A percentile compares a stretch with the other conserved stretches of the same genome.
Conservation (phyloP, 1,140 invertebrate genomes). For the Temnothorax curvispinosus region DNA sequence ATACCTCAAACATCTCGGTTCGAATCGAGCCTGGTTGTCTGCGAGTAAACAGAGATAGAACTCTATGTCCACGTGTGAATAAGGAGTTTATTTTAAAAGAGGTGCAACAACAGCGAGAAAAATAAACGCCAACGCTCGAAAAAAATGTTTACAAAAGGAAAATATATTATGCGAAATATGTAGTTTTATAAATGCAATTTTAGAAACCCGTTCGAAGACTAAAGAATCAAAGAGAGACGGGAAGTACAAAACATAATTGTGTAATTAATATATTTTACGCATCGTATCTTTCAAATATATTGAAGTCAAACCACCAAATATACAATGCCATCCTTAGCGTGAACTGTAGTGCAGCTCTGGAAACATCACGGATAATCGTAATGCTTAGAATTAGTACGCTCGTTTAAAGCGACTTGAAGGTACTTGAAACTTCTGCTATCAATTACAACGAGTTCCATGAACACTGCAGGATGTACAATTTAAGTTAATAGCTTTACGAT, state of each 20-base stretch:
- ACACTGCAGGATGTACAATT: background rate
- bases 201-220: background rate
- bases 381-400: background rate
- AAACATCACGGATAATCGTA: background rate
- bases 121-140: background rate
- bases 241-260: background rate
- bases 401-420: background rate
- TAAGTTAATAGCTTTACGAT: constrained; percentile 5
- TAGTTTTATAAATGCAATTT: background rate
- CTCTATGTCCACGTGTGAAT: too few relatives aligned
- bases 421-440: constrained; percentile 6
- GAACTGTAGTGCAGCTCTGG: background rate
- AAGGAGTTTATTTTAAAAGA: background rate
- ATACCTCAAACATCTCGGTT: background rate
- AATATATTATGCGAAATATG: background rate
- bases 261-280: background rate
- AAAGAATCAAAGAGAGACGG: background rate
- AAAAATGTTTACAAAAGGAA: background rate
- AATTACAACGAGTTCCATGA: constrained; percentile 18
- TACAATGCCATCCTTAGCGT: background rate
- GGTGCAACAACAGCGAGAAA: background rate
- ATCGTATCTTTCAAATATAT: background rate
- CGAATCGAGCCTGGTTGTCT: background rate
- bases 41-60: background rate
- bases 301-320: background rate